Conservation (phyloP, 2,888 invertebrate genomes). For the Cryptus armator region DNA sequence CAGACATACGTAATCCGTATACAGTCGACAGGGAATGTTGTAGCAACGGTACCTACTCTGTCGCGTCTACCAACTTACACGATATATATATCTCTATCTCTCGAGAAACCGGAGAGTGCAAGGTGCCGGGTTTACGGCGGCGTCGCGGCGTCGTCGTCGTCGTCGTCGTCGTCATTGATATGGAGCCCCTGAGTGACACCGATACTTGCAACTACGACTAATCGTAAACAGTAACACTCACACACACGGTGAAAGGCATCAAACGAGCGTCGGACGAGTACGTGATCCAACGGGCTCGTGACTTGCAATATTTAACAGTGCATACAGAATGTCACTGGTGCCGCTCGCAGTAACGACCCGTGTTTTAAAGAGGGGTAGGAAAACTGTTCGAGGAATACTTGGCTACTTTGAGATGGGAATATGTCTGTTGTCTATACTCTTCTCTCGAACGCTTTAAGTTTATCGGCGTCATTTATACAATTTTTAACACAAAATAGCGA, state of each 20-base stretch:
- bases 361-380: constrained; percentile 7
- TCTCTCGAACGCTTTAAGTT: neutral
- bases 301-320: constrained; percentile 58
- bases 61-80: constrained; percentile 55
- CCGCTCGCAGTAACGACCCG: constrained; percentile 43
- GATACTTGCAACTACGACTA: constrained; percentile 50
- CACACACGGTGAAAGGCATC: constrained; percentile 42
- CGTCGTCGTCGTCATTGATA: constrained; percentile 49
- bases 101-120: constrained; percentile 51
- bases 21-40: constrained; percentile 62
- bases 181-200: constrained; percentile 54
- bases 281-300: constrained; percentile 48
- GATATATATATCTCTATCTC: constrained; percentile 30
- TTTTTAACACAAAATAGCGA: no score
- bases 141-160: constrained; percentile 51
- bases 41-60: constrained; percentile 46
- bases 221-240: constrained; percentile 45
- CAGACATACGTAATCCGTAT: constrained; percentile 54
- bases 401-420: constrained; percentile 45
- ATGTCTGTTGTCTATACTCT: constrained; percentile 22
- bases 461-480: neutral
- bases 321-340: constrained; percentile 40
- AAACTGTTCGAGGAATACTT: constrained; percentile 48
- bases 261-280: constrained; percentile 42
- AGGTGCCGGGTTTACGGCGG: constrained; percentile 70